Base-by-base conservation (phyloP, 2,888 invertebrate genomes). In the Alviniconcha strummeri region DNA sequence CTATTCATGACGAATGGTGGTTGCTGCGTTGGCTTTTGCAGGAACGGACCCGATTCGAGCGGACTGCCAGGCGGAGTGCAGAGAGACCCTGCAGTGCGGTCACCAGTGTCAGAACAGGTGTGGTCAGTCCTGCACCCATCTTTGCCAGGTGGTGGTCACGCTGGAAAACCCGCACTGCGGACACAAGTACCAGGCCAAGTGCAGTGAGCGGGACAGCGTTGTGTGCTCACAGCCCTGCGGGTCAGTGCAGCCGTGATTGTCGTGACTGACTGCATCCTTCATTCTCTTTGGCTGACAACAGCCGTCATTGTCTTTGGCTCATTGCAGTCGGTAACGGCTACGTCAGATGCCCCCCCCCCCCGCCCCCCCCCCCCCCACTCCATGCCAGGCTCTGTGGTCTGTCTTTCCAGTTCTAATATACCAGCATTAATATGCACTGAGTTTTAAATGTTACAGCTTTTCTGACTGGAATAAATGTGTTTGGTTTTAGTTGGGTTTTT, bases 11-110 rank as follows among this genome's bases (percentile, higher is more conserved):
- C 36, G 36, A 36, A 36, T 36, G 36, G 36, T 36, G 36, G 36
- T 36, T 36, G 36, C 36, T 36, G 36, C 36, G 0, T 36, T 36
- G 36, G 36, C 36, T 36, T 36, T 36, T 36, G 6, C 80, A 81
- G 81, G 81, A 82, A n/a, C 85, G 83, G 84, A 81, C 3, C 64
- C 87, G 94, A 95, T 89, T 83, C 86, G 6, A 88, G 90, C 84
- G 89, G 89, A 52, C 15, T 94, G 94, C 86, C 86, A 82, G 80
- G 91, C 93, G 80, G 87, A 82, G 54, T 94, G 92, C 94, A 93
- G 86, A 89, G 94, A 94, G 83, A 88, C 90, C 17, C 94, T 96
- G 85, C 94, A 96, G 11, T 92, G 92, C 85, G 91, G 91, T 36
- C 92, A 92, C 80, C 75, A 94, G 19, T 94, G 94, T 86, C 83